Percentiles rank a stretch among this genome's conserved stretches.
These are phyloP conservation scores for Taxidea taxus DNA, from an alignment of 2,113 vertebrate genomes.

Conservation along the genomic window DNA sequence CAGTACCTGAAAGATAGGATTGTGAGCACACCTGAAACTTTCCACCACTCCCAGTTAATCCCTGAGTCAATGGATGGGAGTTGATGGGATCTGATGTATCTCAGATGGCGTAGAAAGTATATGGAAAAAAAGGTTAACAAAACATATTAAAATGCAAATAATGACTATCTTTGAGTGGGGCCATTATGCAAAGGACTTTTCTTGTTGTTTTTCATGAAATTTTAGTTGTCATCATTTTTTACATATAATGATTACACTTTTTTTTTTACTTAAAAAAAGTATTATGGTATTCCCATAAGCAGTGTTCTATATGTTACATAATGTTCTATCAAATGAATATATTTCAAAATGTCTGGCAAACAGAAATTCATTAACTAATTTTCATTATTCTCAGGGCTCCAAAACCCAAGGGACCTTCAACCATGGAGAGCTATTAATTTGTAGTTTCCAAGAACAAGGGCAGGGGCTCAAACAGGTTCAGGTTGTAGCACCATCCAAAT, in stretches of 20 bases:
- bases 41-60: not conserved
- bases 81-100: not conserved
- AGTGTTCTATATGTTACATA: not conserved
- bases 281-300: not conserved
- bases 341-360: not conserved
- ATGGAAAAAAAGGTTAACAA: not conserved
- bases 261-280: not conserved
- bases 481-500: too few relatives aligned
- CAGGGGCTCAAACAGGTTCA: too few relatives aligned
- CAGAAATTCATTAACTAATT: not conserved
- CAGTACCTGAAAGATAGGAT: not conserved
- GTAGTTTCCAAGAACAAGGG: too few relatives aligned
- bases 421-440: too few relatives aligned
- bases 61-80: not conserved
- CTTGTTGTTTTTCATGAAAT: not conserved
- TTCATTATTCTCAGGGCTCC: too few relatives aligned
- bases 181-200: not conserved
- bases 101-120: not conserved
- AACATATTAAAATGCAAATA: not conserved
- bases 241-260: not conserved
- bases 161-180: not conserved
- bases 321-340: not conserved
- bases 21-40: not conserved
- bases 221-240: not conserved
- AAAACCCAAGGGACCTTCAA: too few relatives aligned